These are phyloP conservation scores for Gonatopus flavifemur DNA, from an alignment of 1,140 invertebrate genomes.

Conservation along the genomic window DNA sequence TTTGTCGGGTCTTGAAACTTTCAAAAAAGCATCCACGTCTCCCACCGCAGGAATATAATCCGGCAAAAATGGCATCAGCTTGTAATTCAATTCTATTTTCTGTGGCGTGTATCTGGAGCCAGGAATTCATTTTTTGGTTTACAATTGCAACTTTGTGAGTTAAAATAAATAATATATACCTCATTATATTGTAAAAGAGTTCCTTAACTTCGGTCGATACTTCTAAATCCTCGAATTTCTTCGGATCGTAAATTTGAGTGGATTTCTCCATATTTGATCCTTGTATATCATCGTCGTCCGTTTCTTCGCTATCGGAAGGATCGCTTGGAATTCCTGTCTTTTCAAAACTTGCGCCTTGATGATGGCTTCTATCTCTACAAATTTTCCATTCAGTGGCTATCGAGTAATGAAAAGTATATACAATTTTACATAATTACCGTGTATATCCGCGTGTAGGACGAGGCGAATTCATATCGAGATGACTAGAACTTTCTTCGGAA, in stretches of 20 bases:
- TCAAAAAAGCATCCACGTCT: conserved; percentile 97
- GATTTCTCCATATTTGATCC: conserved; percentile 52
- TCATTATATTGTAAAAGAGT: conserved; percentile 89
- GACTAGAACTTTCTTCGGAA: conserved; percentile 25
- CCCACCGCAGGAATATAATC: conserved; percentile 97
- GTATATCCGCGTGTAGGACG: conserved; percentile 27
- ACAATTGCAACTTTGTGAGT: background rate
- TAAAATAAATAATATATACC: conserved; percentile 58
- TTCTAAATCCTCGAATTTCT: conserved; percentile 80
- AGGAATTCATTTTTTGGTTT: background rate
- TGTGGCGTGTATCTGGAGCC: conserved; percentile 83
- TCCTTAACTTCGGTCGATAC: conserved; percentile 87
- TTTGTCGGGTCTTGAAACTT: conserved; percentile 81
- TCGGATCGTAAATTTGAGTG: conserved; percentile 75
- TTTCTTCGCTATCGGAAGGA: conserved; percentile 49
- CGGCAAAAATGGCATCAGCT: conserved; percentile 91
- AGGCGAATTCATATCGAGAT: conserved; percentile 34
- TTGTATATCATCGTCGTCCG: conserved; percentile 48
- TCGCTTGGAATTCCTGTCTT: conserved; percentile 45
- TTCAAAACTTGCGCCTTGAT: conserved; percentile 22
- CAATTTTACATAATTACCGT: conserved; percentile 24
- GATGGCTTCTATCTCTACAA: background rate
- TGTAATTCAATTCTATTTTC: conserved; percentile 85
- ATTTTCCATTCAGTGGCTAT: background rate
- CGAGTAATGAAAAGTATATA: background rate